Evolutionary conservation across 2,797 vertebrate genomes (phyloP), one percentile per base, ranked within the genome.

Genomic region (Euthynnus affinis): DNA sequence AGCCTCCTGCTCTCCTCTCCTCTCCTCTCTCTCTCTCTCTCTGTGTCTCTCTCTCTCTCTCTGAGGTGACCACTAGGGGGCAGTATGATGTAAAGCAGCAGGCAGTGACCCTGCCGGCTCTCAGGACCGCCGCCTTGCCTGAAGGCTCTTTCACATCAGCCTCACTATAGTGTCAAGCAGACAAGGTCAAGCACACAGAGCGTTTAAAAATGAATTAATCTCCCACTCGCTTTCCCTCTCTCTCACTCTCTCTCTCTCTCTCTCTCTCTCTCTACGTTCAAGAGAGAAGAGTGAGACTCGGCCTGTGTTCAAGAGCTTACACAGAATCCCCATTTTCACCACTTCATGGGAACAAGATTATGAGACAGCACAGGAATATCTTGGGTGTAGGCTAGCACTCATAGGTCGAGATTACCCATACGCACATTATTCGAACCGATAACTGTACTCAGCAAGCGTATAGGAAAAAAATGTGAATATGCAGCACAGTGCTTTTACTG

Each of bases 101-200:
- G 51, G 44, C 44, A 13, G 46, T 57, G 69, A 81, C 74, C 71
- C 77, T 52, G 64, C 74, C 5, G 3, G 74, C 74, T 82, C 72
- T 73, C 51, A 71, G 82, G 77, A 80, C 65, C 18, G 34, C 71
- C 6, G 62, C 78, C 73, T 76, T 13, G 63, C 76, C 82, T 77
- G 76, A 76, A 92, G 84, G 72, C 80, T 83, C 76, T 73, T 42
- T 74, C 88, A 87, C 89, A 85, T 89, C 89, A 82, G 78, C 88
- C 74, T 84, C 78, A 57, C 81, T 87, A 83, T 89, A 76, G 80
- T 92, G 93, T 92, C 90, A 91, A 84, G 89, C 82, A 90, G 89
- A 93, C 94, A 95, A 95, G 94, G 93, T 94, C 93, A 94, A 90
- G 84, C 89, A 88, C 90, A 87, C 85, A 78, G 84, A 87, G 82